Conservation (phyloP, 2,797 vertebrate species). For the Discoglossus pictus region DNA sequence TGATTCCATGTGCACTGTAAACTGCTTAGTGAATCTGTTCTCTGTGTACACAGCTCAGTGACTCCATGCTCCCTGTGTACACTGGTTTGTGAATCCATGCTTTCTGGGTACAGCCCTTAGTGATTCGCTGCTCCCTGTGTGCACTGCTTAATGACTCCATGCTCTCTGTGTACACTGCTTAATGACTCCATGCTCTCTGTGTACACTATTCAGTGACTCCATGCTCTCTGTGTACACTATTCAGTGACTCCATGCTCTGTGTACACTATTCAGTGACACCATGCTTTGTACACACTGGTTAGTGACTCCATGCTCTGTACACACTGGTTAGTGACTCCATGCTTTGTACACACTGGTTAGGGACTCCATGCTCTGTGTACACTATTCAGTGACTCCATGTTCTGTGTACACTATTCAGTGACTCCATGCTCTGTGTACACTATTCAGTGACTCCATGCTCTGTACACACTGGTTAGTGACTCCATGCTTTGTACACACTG, state of each 20-base stretch:
- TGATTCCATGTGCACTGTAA: too few relatives aligned
- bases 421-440: neutral
- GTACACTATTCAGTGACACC: constrained; percentile 4
- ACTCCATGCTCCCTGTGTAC: neutral
- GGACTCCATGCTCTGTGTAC: neutral
- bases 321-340: constrained; percentile 21
- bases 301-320: neutral
- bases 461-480: constrained; percentile 13
- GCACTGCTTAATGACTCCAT: neutral
- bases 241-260: neutral
- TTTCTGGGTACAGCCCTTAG: too few relatives aligned
- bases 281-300: constrained; percentile 15
- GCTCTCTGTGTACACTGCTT: neutral
- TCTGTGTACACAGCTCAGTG: neutral
- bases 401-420: constrained; percentile 24
- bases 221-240: neutral
- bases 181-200: neutral
- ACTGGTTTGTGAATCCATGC: constrained; percentile 6
- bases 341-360: constrained; percentile 14
- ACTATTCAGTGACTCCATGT: constrained; percentile 1
- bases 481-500: neutral
- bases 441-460: constrained; percentile 20
- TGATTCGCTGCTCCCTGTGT: neutral
- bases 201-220: constrained; percentile 7
- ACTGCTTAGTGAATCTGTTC: too few relatives aligned